Evolutionary conservation across 2,888 invertebrate species (phyloP), one percentile per base, ranked within the genome.

Genomic region (Nemoura dubitans): DNA sequence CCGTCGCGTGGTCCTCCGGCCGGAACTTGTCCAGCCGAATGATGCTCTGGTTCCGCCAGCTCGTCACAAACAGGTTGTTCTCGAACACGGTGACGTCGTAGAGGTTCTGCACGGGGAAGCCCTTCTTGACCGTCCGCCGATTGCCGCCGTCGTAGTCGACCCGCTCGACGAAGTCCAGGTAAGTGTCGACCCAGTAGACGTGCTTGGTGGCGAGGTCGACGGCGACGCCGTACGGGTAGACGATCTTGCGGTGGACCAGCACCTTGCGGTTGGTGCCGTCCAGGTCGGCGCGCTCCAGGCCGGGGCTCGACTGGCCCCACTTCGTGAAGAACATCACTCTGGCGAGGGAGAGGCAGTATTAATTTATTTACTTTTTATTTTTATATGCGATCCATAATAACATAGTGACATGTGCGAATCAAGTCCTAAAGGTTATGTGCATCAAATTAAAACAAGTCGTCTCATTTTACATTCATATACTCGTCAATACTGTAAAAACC

Each of bases 131-230:
- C 5, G 95, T 95, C 90, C 92, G 92, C 86, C 96, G 92, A 89
- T 94, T 93, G 25, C 91, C 92, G 14, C 97, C 97, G 90, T 95
- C 93, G 91, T 97, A 97, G 92, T 96, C 94, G 26, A 84, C 94
- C 87, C 96, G 93, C 92, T 97, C 96, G 5, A 97, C 94, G 89
- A 94, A 94, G 92, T 96, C 96, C 89, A 96, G 93, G 92, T 96
- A 96, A 7, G 94, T 94, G 91, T 97, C 97, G 86, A 95, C 94
- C 96, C 96, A 97, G 92, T 96, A 97, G 28, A 97, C 93, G 90
- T 94, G 93, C 89, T 94, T 93, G 85, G 94, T 94, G 76, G 96
- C 94, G 89, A 94, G 93, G 92, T 97, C 97, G 85, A 96, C 93
- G 26, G 95, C 93, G 43, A 97, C 93, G 87, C 95, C 95, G 89